A percentile compares a stretch with the other conserved stretches of the same genome.
phyloP scores from a whole-genome alignment of 2,797 vertebrate species.

The Trachops cirrhosus region DNA sequence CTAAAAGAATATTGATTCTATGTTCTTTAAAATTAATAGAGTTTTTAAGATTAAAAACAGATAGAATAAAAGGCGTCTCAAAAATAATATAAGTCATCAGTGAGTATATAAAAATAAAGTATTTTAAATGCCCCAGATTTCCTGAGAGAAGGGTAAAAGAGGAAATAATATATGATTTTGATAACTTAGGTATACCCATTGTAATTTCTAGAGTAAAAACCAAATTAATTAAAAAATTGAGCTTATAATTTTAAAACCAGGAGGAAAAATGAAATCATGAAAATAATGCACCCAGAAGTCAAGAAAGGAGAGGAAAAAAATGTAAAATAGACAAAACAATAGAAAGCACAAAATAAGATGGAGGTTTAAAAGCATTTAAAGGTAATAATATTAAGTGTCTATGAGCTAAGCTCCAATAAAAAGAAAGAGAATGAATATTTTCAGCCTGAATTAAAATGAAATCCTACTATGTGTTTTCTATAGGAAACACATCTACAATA shows the following conservation, averaged over 20 bases:
- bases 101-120: not conserved
- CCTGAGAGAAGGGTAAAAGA: not conserved
- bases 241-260: conserved; percentile 29
- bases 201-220: not conserved
- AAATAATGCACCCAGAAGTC: not conserved
- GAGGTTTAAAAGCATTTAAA: not conserved
- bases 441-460: not conserved
- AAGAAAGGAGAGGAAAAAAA: not conserved
- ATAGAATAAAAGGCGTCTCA: not conserved
- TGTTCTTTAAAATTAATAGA: not conserved
- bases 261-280: not conserved
- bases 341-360: not conserved
- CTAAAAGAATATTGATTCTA: not conserved
- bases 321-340: not conserved
- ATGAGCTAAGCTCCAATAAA: not conserved
- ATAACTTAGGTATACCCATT: not conserved
- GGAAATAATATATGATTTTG: not conserved
- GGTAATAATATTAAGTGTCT: not conserved
- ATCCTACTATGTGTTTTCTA: not conserved
- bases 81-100: not conserved
- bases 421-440: conserved; percentile 3
- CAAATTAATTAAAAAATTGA: not conserved
- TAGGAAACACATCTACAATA: not conserved
- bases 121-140: not conserved
- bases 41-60: not conserved